Conservation (phyloP, 2,888 invertebrate species). For the Labia minor region DNA sequence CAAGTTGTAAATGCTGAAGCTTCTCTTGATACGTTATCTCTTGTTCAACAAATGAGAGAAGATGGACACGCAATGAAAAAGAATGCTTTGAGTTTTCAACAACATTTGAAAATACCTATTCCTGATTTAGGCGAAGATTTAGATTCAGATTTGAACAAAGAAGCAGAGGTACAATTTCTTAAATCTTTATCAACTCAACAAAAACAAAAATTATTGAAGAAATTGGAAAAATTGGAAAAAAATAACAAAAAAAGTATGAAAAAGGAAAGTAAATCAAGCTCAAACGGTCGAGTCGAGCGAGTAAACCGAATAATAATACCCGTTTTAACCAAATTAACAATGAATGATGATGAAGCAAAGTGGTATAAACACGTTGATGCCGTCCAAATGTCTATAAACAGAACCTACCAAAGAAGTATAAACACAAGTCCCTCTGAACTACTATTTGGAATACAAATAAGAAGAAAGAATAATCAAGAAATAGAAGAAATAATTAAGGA, state of each 20-base stretch:
- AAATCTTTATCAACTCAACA: constrained; percentile 77
- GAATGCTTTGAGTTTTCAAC: constrained; percentile 40
- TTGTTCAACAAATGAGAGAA: constrained; percentile 85
- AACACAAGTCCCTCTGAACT: no score
- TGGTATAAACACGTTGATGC: no score
- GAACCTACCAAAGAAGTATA: no score
- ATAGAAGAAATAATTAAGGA: no score
- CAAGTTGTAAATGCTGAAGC: constrained; percentile 36
- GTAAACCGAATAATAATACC: no score
- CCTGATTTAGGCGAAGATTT: constrained; percentile 43
- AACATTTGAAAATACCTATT: constrained; percentile 36
- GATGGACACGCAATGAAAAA: constrained; percentile 83
- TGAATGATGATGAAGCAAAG: no score
- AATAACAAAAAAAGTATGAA: constrained; percentile 29
- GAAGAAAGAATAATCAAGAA: no score
- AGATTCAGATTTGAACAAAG: constrained; percentile 38
- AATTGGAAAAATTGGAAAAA: constrained; percentile 28
- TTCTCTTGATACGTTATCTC: constrained; percentile 52
- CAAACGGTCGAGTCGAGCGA: no score
- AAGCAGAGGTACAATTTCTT: constrained; percentile 65
- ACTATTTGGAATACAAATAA: no score
- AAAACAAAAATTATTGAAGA: constrained; percentile 76
- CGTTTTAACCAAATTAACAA: no score
- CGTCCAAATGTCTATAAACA: no score
- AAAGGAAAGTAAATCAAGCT: constrained; percentile 23